Base-by-base conservation (phyloP, 1,140 invertebrate genomes). In the Papilio glaucus region DNA sequence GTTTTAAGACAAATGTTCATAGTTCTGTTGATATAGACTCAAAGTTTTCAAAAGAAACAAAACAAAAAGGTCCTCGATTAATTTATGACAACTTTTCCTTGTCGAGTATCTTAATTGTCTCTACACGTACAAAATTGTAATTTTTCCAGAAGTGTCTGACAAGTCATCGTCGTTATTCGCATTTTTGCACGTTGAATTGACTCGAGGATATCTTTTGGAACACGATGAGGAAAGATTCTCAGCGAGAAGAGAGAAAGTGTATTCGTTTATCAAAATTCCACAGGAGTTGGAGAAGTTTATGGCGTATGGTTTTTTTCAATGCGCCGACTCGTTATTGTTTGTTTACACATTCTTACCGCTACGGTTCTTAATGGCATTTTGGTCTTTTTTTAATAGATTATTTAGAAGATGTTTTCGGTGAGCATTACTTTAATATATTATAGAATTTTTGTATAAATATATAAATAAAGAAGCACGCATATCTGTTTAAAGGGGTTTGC, bases 281-380 rank as follows among this genome's bases (percentile, higher is more conserved):
- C 94, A 96, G 81, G 98, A 99, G 92, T 93, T 98, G 21, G 97
- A 98, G 87, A 97, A 97, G 76, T 99, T 99, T 88, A 98, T 99
- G 96, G 94, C 95, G 0, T 99, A 98, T 95, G 99, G 99, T 42
- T 99, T 99, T 87, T 97, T 99, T 86, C 97, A 97, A 91, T 99
- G 99, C 94, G 96, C 98, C n/a, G 99, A 99, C 94, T 98, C 98
- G 26, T 99, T 99, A 91, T 94, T 99, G 57, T 99, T 98, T 94
- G 96, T 99, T 42, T 99, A 99, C 88, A 99, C 99, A 67, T 99
- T 99, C 95, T 94, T 99, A 80, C 99, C 99, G 37, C 89, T 99
- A 61, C 94, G 99, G 80, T 98, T 99, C 90, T 78, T 97, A 13
- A 94, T 99, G 86, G 98, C 98, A 18, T 87, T 98, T 68, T 98